These are phyloP conservation scores for Alfaro cultratus DNA, from an alignment of 2,797 vertebrate genomes.

Conservation along the genomic window DNA sequence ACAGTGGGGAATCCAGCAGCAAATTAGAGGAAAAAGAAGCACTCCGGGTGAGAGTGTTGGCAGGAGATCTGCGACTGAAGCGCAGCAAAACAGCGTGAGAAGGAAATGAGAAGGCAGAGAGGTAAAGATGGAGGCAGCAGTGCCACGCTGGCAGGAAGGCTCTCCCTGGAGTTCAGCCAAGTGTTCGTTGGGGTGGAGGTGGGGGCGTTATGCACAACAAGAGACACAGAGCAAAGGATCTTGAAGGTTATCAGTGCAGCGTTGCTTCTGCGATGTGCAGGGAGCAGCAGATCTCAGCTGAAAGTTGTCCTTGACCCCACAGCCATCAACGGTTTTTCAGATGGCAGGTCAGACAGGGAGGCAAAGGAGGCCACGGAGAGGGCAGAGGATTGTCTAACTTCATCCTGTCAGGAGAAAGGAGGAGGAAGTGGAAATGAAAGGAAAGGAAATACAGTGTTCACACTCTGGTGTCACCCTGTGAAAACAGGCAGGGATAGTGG, in stretches of 20 bases:
- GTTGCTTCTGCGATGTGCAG: constrained; percentile 35
- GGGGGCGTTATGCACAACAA: constrained; percentile 7
- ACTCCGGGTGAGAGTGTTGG: constrained; percentile 3
- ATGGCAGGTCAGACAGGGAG: constrained; percentile 45
- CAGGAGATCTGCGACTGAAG: constrained; percentile 35
- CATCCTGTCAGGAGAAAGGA: constrained; percentile 55
- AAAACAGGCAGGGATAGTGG: constrained; percentile 22
- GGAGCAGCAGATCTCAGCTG: constrained; percentile 42
- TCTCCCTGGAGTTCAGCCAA: constrained; percentile 75
- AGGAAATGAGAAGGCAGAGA: constrained; percentile 51
- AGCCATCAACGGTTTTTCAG: constrained; percentile 52
- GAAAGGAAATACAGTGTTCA: constrained; percentile 24
- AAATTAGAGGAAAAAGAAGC: constrained; percentile 20
- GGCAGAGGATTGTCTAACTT: constrained; percentile 58
- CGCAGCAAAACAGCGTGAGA: constrained; percentile 36
- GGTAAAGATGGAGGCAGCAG: constrained; percentile 72
- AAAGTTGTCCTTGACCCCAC: constrained; percentile 64
- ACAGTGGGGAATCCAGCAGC: constrained; percentile 14
- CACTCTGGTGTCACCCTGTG: constrained; percentile 20
- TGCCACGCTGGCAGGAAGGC: constrained; percentile 84
- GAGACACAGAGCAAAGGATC: constrained; percentile 35
- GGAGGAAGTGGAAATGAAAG: constrained; percentile 37
- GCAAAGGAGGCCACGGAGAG: constrained; percentile 50
- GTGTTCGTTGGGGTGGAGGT: constrained; percentile 7
- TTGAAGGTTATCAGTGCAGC: constrained; percentile 57